A percentile compares a stretch with the other conserved stretches of the same genome.
Conservation (phyloP, 2,888 invertebrate genomes). For the Globia sparganii region DNA sequence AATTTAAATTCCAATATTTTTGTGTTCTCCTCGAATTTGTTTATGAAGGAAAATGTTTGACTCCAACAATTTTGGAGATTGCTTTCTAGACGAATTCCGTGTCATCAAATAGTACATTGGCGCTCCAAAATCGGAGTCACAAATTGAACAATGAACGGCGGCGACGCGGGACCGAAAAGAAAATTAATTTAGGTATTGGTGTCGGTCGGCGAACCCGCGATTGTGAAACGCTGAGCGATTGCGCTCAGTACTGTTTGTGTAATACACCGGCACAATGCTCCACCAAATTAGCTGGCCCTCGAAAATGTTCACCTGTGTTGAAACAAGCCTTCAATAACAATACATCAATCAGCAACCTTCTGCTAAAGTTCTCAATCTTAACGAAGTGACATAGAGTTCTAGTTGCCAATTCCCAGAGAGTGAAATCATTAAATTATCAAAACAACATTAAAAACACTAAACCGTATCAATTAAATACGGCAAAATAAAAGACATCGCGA, state of each 20-base stretch:
- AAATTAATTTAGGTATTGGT: slow-evolving; percentile 90
- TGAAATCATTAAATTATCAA: not conserved
- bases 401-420: not conserved
- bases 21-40: slow-evolving; percentile 1
- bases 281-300: slow-evolving; percentile 85
- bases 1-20: slow-evolving; percentile 25
- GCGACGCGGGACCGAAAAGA: slow-evolving; percentile 86
- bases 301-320: slow-evolving; percentile 85
- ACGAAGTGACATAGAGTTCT: not conserved
- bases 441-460: not conserved
- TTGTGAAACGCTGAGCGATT: slow-evolving; percentile 89
- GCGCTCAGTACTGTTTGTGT: slow-evolving; percentile 88
- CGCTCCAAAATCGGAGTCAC: slow-evolving; percentile 82
- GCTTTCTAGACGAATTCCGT: slow-evolving; percentile 77
- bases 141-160: slow-evolving; percentile 87
- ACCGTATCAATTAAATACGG: not conserved
- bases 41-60: slow-evolving; percentile 22
- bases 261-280: slow-evolving; percentile 87
- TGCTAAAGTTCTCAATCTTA: slow-evolving; percentile 15
- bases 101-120: slow-evolving; percentile 79
- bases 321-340: slow-evolving; percentile 74
- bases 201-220: slow-evolving; percentile 88
- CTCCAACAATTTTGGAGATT: slow-evolving; percentile 70
- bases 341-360: slow-evolving; percentile 65
- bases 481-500: slow-evolving; percentile 3